Conservation (phyloP, 2,797 vertebrate species). For the Poeciliopsis infans region DNA sequence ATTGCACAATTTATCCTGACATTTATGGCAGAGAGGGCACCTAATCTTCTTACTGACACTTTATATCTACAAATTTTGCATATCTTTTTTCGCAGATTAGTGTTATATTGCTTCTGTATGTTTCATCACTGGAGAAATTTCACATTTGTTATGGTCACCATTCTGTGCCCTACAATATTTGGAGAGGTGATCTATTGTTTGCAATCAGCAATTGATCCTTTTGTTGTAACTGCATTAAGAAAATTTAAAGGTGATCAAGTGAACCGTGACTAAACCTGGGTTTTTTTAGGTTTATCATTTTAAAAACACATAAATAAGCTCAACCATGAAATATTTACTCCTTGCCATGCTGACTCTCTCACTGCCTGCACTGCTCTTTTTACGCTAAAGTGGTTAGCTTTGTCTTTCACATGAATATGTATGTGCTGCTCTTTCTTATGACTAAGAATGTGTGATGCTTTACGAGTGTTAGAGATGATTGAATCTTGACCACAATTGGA, state of each 20-base stretch:
- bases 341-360: slow-evolving; percentile 12
- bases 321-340: slow-evolving; percentile 44
- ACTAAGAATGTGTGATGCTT: slow-evolving; percentile 39
- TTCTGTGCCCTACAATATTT: not conserved
- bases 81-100: not conserved
- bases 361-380: slow-evolving; percentile 24
- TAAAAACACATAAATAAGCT: slow-evolving; percentile 22
- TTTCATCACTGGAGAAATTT: not conserved
- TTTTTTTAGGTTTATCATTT: not conserved
- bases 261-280: not conserved
- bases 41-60: not conserved
- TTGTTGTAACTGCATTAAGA: not conserved
- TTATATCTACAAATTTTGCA: not conserved
- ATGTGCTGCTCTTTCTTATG: slow-evolving; percentile 41
- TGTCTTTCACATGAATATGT: slow-evolving; percentile 59
- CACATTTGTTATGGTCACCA: not conserved
- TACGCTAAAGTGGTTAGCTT: slow-evolving; percentile 36
- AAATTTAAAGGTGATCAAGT: not conserved
- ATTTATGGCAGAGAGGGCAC: not conserved
- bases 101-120: not conserved
- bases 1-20: not conserved
- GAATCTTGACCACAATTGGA: slow-evolving; percentile 67
- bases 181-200: not conserved
- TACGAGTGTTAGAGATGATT: slow-evolving; percentile 61
- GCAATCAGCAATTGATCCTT: not conserved